Evolutionary conservation across 2,888 invertebrate species (phyloP).

Genomic region (Amphipyra berbera): DNA sequence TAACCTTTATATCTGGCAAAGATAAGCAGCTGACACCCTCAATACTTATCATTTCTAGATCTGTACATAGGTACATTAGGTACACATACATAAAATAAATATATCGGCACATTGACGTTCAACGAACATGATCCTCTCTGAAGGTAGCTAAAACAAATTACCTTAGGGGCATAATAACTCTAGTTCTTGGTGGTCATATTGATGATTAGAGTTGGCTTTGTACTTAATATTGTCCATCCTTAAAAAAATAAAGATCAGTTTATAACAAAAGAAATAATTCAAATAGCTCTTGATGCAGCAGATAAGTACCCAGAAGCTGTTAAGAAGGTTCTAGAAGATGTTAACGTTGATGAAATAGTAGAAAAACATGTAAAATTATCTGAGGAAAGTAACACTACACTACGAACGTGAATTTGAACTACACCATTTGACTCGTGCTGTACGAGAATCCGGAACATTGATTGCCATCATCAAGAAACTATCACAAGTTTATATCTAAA

Average conservation of each 20-base stretch:
- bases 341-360: no score
- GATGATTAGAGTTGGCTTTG: no score
- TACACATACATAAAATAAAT: constrained; percentile 6
- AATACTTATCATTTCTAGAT: constrained; percentile 51
- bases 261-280: no score
- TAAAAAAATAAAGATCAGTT: no score
- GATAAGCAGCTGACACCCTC: constrained; percentile 56
- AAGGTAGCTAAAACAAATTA: constrained; percentile 17
- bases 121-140: constrained; percentile 7
- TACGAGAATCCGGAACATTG: constrained; percentile 33
- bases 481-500: constrained; percentile 53
- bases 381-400: no score
- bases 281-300: no score
- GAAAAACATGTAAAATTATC: no score
- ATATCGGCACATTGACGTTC: neutral
- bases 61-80: constrained; percentile 39
- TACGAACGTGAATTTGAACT: neutral
- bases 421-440: constrained; percentile 21
- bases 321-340: no score
- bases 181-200: no score
- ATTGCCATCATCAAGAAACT: constrained; percentile 33
- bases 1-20: constrained; percentile 46
- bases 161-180: neutral
- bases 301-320: no score
- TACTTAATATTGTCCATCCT: no score